Percentiles rank a stretch among this genome's conserved stretches.
Conservation (phyloP, 2,888 invertebrate genomes). For the Sarcophaga carnaria region DNA sequence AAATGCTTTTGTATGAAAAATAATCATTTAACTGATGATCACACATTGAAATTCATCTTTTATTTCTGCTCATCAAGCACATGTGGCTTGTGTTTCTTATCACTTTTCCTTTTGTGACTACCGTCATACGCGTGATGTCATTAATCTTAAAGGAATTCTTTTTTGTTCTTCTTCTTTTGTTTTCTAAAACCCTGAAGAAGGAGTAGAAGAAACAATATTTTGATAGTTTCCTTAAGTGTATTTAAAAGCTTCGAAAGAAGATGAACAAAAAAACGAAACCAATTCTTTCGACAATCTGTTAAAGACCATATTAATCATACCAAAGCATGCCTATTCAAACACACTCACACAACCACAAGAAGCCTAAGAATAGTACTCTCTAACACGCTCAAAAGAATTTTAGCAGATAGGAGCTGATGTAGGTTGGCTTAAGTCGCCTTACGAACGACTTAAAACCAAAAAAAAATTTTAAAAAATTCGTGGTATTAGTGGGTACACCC, state of each 20-base stretch:
- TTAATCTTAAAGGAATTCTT: conserved; percentile 60
- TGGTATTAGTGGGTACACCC: too few relatives aligned
- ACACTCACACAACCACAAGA: too few relatives aligned
- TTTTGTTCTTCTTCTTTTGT: not conserved
- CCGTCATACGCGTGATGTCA: conserved; percentile 35
- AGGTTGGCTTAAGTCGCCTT: too few relatives aligned
- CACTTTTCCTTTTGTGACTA: conserved; percentile 2
- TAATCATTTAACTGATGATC: too few relatives aligned
- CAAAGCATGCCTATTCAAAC: not conserved
- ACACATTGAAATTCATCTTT: too few relatives aligned
- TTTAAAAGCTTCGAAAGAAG: not conserved
- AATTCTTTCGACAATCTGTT: conserved; percentile 34
- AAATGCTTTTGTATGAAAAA: too few relatives aligned
- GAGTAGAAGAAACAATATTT: conserved; percentile 31
- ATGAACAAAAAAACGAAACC: not conserved
- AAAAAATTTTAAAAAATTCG: too few relatives aligned
- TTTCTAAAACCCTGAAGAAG: not conserved
- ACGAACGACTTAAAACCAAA: too few relatives aligned
- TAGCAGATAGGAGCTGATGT: too few relatives aligned
- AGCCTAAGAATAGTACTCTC: too few relatives aligned
- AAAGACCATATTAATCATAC: conserved; percentile 62
- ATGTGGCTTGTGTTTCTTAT: not conserved
- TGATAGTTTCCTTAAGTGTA: conserved; percentile 50
- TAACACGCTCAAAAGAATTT: too few relatives aligned
- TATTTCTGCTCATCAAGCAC: too few relatives aligned